Evolutionary conservation across 2,888 invertebrate species (phyloP).

Genomic region (Heteromyza rotundicornis): DNA sequence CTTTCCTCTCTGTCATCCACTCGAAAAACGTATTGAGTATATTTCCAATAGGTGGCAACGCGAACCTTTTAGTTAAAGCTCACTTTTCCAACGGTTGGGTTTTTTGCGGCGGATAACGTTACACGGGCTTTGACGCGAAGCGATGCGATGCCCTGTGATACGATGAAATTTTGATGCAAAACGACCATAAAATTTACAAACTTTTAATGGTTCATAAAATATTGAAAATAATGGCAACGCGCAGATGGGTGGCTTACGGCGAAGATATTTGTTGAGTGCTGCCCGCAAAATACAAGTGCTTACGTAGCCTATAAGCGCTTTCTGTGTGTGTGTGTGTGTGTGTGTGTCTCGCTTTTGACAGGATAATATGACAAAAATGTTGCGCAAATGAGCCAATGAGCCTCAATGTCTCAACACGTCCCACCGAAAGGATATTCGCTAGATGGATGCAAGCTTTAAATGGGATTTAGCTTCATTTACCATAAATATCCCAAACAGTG

Average conservation of each 20-base stretch:
- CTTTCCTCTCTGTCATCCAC: too few relatives aligned
- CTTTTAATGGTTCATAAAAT: conserved; percentile 54
- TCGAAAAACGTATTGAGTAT: too few relatives aligned
- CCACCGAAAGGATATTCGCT: too few relatives aligned
- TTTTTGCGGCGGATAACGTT: neutral
- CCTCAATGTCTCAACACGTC: too few relatives aligned
- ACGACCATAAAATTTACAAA: conserved; percentile 53
- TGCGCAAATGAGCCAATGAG: too few relatives aligned
- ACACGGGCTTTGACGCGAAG: neutral
- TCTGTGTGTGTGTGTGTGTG: too few relatives aligned
- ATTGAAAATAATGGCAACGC: conserved; percentile 48
- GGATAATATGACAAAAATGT: neutral
- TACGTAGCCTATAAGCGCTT: too few relatives aligned
- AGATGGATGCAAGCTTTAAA: too few relatives aligned
- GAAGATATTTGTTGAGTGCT: too few relatives aligned
- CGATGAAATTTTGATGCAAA: conserved; percentile 40
- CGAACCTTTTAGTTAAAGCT: neutral
- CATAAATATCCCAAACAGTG: too few relatives aligned
- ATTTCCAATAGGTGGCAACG: neutral
- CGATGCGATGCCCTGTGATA: neutral
- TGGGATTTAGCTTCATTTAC: too few relatives aligned
- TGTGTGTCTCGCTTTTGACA: neutral
- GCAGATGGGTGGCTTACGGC: neutral
- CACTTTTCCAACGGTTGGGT: neutral
- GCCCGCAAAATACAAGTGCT: too few relatives aligned